Conservation (phyloP, 2,797 vertebrate genomes). For the Rousettus madagascariensis region DNA sequence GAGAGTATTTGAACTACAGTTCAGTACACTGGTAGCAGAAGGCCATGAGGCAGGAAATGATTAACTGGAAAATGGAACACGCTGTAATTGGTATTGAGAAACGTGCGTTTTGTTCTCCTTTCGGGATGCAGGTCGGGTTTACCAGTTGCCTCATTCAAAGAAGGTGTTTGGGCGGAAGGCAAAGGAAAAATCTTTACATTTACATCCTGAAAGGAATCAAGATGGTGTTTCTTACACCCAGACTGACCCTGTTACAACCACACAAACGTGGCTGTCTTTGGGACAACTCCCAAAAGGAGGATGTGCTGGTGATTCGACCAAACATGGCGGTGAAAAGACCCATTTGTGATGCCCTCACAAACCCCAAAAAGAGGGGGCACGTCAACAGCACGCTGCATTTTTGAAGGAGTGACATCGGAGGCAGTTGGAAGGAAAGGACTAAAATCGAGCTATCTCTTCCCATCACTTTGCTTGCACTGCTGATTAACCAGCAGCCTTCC, state of each 20-base stretch:
- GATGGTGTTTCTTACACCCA: neutral
- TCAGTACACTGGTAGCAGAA: neutral
- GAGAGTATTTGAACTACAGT: slow-evolving; percentile 53
- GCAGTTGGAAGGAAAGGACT: neutral
- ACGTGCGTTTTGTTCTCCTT: neutral
- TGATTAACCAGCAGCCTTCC: neutral
- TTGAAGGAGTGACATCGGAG: neutral
- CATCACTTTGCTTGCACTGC: neutral
- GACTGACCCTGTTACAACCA: neutral
- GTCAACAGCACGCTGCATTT: neutral
- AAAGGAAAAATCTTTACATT: neutral
- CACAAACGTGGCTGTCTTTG: neutral
- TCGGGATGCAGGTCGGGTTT: neutral
- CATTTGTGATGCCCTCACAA: neutral
- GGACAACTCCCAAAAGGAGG: neutral
- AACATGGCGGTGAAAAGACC: neutral
- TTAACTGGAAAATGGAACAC: neutral
- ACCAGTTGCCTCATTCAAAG: neutral
- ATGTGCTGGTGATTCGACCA: neutral
- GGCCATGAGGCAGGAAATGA: slow-evolving; percentile 32
- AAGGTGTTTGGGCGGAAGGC: neutral
- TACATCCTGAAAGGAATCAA: neutral
- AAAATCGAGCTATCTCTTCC: neutral
- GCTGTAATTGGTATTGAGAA: slow-evolving; percentile 33
- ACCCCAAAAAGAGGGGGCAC: neutral